phyloP scores from a whole-genome alignment of 1,140 invertebrate species.

The Psilanteris sp. region DNA sequence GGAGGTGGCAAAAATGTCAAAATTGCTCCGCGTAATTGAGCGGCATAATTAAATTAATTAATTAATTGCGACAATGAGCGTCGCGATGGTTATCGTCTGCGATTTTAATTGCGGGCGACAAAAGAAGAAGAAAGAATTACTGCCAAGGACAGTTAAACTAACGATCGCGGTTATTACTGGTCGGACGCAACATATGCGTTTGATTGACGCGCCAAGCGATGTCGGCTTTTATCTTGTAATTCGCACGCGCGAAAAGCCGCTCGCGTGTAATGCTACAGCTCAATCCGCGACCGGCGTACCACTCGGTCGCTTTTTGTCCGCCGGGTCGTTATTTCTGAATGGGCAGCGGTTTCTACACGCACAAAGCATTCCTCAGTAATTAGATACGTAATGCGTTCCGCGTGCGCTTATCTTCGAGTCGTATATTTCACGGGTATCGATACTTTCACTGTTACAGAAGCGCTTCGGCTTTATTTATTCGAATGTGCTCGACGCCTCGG shows the following conservation, averaged over 20 bases:
- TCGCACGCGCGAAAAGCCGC: conserved; percentile 59
- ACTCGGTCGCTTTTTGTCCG: conserved; percentile 56
- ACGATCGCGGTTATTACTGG: conserved; percentile 16
- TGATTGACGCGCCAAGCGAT: conserved; percentile 29
- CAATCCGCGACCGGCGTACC: conserved; percentile 47
- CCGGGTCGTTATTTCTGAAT: conserved; percentile 67
- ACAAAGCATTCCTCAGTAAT: conserved; percentile 71
- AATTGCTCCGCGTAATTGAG: background rate
- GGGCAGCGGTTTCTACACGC: conserved; percentile 67
- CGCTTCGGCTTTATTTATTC: conserved; percentile 48
- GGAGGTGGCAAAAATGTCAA: no score
- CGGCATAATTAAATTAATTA: conserved; percentile 14
- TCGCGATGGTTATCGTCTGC: conserved; percentile 1
- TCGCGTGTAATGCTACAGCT: conserved; percentile 54
- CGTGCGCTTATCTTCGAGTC: conserved; percentile 49
- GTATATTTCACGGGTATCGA: conserved; percentile 36
- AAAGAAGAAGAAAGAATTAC: background rate
- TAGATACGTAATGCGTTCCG: conserved; percentile 59
- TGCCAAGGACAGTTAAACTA: conserved; percentile 9
- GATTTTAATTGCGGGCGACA: conserved; percentile 15
- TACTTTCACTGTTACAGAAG: conserved; percentile 59
- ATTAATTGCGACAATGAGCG: background rate
- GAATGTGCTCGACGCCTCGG: conserved; percentile 20
- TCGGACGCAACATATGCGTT: conserved; percentile 1
- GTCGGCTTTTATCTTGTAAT: conserved; percentile 50